Base-by-base conservation (phyloP, 2,888 invertebrate species). In the Scelioninae gen. 1 region DNA sequence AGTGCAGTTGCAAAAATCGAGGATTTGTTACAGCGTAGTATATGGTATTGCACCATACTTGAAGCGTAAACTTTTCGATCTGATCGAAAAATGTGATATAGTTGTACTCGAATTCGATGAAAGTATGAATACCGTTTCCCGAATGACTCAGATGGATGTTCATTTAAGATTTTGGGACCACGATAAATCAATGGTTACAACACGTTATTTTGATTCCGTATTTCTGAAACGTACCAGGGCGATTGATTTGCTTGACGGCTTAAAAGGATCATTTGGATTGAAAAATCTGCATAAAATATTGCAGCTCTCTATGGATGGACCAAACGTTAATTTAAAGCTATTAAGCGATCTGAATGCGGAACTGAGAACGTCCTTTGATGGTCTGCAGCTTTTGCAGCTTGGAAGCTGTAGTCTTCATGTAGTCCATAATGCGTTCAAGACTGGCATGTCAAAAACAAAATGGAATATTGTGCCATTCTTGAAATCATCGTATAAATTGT, bases 351-450 rank as follows among this genome's bases (percentile, higher is more conserved):
- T 83, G 9, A 81, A 68, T n/a, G 40, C 31, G 40, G 81, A 79
- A 58, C 76, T 87, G 40, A 83, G 83, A 62, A 82, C 85, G 51
- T 69, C 62, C 6, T 43, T 11, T 31, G 43, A 74, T n/a, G n/a
- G 10, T 62, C 1, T 34, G 10, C 15, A 68, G 40, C 76, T 88
- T 11, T 51, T 90, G 15, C 83, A 89, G 29, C 80, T 89, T 47
- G 88, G 89, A 45, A 85, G 84, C 47, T 90, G 89, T 58, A 87
- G 88, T 58, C 81, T 91, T 7, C 89, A 90, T 74, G 83, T 85
- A 15, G 76, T 89, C 15, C 86, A 90, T 84, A 86, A 88, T n/a
- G 85, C 87, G 13, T 88, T 90, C 29, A 88, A 88, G 80, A 85
- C 87, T 9, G 89, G 86, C 2, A 80, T 86, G n/a, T 80, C 77